Evolutionary conservation across 1,140 invertebrate genomes (phyloP).

Genomic region (Bursaphelenchus mucronatus): DNA sequence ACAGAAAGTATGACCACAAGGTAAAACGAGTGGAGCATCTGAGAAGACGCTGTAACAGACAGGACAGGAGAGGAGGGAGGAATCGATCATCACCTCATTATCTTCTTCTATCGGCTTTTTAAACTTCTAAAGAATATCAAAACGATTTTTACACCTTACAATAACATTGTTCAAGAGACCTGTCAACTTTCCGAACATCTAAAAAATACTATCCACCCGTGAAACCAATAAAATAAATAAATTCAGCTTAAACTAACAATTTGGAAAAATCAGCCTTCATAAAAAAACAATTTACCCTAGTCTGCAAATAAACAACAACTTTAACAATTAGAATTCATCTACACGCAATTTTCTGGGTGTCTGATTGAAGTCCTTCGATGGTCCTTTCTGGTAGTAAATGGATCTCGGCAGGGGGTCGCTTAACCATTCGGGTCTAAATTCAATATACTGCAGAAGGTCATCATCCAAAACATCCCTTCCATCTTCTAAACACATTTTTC

Average conservation of each 20-base stretch:
- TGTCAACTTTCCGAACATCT: background rate
- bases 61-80: conserved; percentile 9
- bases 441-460: conserved; percentile 39
- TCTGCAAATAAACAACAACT: background rate
- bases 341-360: conserved; percentile 47
- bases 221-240: background rate
- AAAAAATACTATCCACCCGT: background rate
- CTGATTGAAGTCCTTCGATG: conserved; percentile 42
- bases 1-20: conserved; percentile 16
- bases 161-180: background rate
- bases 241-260: background rate
- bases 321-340: conserved; percentile 43
- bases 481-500: conserved; percentile 45
- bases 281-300: conserved; percentile 13
- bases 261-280: background rate
- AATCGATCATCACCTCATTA: conserved; percentile 1
- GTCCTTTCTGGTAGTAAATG: conserved; percentile 36
- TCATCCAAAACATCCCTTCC: conserved; percentile 34
- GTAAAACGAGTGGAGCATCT: conserved; percentile 4
- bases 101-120: conserved; percentile 2
- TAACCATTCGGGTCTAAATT: conserved; percentile 37
- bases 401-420: conserved; percentile 40
- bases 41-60: conserved; percentile 13
- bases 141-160: background rate
- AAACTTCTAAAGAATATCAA: background rate